Percentiles rank a stretch among this genome's conserved stretches.
These are phyloP conservation scores for Eumeta japonica DNA, from an alignment of 1,140 invertebrate genomes.

Conservation along the genomic window DNA sequence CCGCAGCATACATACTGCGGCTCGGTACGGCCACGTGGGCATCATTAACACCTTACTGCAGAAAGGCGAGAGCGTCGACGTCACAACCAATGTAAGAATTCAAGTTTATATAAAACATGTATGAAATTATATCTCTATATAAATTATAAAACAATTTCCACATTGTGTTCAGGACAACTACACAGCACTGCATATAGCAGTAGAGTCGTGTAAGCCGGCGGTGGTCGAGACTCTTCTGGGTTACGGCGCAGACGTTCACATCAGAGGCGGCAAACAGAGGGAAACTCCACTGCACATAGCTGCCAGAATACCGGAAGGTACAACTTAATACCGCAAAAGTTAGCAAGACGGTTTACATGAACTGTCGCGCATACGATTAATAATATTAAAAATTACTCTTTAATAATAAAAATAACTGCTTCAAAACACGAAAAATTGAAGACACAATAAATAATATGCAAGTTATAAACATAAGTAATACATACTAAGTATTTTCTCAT, in stretches of 20 bases:
- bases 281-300: constrained; percentile 97
- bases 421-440: too few relatives aligned
- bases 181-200: constrained; percentile 98
- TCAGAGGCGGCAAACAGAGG: constrained; percentile 81
- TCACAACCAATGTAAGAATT: constrained; percentile 84
- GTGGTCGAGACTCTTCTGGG: constrained; percentile 96
- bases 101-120: too few relatives aligned
- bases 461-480: too few relatives aligned
- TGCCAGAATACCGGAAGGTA: constrained; percentile 84
- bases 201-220: constrained; percentile 90
- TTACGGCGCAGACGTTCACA: constrained; percentile 94
- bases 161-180: constrained; percentile 81
- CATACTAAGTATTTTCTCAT: too few relatives aligned
- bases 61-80: constrained; percentile 94
- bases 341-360: too few relatives aligned
- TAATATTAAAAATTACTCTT: too few relatives aligned
- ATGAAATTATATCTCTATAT: constrained; percentile 6
- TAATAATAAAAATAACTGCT: too few relatives aligned
- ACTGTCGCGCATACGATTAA: too few relatives aligned
- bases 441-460: too few relatives aligned
- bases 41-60: constrained; percentile 95
- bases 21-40: constrained; percentile 89
- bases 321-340: constrained; percentile 3
- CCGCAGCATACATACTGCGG: constrained; percentile 89
- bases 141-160: neutral